Base-by-base conservation (phyloP, 2,113 vertebrate species). In the Hippolais icterina region DNA sequence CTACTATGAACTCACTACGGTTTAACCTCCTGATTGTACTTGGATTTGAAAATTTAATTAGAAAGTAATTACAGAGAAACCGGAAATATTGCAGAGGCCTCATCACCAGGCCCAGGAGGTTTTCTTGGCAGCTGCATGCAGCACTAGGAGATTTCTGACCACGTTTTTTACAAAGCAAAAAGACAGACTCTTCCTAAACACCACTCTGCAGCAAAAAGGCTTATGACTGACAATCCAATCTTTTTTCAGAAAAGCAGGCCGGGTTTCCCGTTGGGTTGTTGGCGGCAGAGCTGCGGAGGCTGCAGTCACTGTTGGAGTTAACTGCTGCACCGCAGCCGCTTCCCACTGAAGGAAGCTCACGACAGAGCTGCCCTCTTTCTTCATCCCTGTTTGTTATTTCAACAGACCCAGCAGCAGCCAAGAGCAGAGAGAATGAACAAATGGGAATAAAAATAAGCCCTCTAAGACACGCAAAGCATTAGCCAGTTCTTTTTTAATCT, bases 301-400 rank as follows among this genome's bases (percentile, higher is more conserved):
- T 16, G 77, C 84, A 11, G 53, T 12, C 77, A 5, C 85, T 0
- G 14, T 22, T 16, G 28, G 72, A 72, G 88, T 76, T 78, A 75
- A 64, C 65, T 57, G 72, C 71, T 50, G 47, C 15, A 69, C 57
- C 1, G 0, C 69, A 24, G 89, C 64, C 19, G 0, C 93, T 94
- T 65, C 83, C 83, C 70, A 65, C 76, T 0, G 1, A 70, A 82
- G 80, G 60, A 59, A 66, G 37, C 80, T 81, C 80, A 61, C 17
- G 9, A 25, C 80, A 83, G 87, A 57, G 70, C 95, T 89, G 91
- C 66, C 90, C 76, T 86, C 93, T 93, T 94, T 90, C 91, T 71
- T 83, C 91, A 89, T 49, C 64, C 59, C 66, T 85, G 74, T 74
- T 93, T 95, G 91, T 83, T 96, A 56, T 96, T 96, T 91, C 92